Percentiles rank a stretch among this genome's conserved stretches.
Conservation (phyloP, 2,113 vertebrate species). For the Pedionomus torquatus region DNA sequence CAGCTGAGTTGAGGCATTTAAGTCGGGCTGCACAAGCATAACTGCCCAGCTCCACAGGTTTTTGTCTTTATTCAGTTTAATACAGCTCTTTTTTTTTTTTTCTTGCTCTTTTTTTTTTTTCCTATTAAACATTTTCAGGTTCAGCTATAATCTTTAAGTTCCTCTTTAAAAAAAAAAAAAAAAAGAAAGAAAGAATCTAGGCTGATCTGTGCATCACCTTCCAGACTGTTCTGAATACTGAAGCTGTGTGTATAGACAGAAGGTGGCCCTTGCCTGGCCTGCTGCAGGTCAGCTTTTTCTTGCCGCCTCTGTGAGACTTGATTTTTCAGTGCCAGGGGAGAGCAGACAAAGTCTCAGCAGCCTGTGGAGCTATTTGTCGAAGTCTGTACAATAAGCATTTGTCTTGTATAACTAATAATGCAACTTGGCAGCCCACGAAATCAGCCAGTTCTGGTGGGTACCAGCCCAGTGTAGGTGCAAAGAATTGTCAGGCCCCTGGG, state of each 20-base stretch:
- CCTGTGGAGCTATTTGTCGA: neutral
- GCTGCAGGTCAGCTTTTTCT: neutral
- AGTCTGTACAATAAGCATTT: neutral
- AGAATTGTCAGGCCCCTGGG: neutral
- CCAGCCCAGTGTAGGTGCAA: neutral
- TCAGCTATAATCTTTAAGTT: neutral
- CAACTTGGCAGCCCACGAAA: neutral
- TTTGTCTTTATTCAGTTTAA: neutral
- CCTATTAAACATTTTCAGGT: neutral
- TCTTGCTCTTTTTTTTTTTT: too few species aligned
- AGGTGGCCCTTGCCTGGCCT: rapidly evolving
- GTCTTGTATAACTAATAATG: neutral
- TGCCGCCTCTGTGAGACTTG: neutral
- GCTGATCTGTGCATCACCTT: neutral
- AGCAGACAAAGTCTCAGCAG: neutral
- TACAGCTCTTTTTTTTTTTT: neutral
- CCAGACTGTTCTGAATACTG: neutral
- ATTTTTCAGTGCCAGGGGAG: neutral
- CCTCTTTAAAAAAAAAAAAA: neutral
- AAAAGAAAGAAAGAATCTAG: neutral
- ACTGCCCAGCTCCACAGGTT: neutral
- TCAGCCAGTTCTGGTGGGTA: neutral
- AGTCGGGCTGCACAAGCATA: neutral
- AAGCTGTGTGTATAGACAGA: neutral
- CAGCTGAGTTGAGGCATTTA: neutral